Conservation (phyloP, 2,888 invertebrate genomes). For the Phortica magna region DNA sequence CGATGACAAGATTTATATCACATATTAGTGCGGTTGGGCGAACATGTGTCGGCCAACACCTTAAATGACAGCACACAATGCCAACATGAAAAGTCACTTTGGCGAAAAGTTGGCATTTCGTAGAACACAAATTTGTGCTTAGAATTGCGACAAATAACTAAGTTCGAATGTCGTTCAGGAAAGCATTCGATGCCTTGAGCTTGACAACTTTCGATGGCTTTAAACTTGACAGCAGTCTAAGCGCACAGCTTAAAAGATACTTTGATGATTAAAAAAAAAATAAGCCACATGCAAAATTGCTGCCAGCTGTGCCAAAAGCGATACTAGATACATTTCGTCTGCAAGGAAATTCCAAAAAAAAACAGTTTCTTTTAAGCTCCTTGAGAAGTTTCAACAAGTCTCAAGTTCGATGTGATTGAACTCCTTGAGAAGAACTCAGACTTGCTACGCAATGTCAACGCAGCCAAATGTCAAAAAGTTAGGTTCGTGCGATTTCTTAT, state of each 20-base stretch:
- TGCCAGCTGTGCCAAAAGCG: background rate
- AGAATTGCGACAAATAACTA: background rate
- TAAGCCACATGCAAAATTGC: background rate
- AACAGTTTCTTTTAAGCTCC: too few species aligned
- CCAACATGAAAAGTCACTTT: constrained; percentile 68
- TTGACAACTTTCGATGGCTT: too few species aligned
- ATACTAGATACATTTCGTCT: background rate
- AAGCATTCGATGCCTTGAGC: too few species aligned
- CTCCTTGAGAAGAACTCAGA: too few species aligned
- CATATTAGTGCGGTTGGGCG: background rate
- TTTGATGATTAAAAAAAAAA: background rate
- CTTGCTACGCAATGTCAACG: too few species aligned
- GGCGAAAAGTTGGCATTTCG: constrained; percentile 3
- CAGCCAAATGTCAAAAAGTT: too few species aligned
- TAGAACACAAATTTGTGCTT: background rate
- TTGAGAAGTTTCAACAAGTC: too few species aligned
- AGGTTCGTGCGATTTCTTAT: too few species aligned
- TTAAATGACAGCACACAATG: constrained; percentile 57
- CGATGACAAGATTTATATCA: constrained; percentile 58
- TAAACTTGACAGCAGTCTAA: too few species aligned
- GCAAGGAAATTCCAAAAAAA: too few species aligned
- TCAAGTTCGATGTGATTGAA: too few species aligned
- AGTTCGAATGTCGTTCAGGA: background rate
- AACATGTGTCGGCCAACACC: constrained; percentile 41
- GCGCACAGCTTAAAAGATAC: too few species aligned